Base-by-base conservation (phyloP, 2,888 invertebrate species). In the Diaprepes abbreviatus region DNA sequence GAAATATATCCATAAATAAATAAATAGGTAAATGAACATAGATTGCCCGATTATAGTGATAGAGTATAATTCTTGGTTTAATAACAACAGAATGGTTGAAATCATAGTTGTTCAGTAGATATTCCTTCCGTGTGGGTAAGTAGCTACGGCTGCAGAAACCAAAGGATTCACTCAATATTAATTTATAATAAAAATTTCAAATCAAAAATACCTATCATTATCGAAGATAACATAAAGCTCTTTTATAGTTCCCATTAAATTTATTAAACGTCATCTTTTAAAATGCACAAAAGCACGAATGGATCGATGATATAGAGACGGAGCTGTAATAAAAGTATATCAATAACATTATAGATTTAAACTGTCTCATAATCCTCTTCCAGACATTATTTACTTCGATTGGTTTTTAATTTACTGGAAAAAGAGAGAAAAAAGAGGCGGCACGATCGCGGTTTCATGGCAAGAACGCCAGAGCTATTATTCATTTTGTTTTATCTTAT, bases 401-500 rank as follows among this genome's bases (percentile, higher is more conserved):
- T 17, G 40, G 17, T 19, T 43, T 43, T 19, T 43, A 43, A 43
- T 43, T 10, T 19, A 43, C 17, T 19, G 10, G 10, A 17, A 43
- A 19, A 43, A 19, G 19, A 14, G 19, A 3, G 10, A 14, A 43
- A 9, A 10, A 43, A 43, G 31, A 12, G 28, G 28, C n/a, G 28
- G 3, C 16, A 14, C 7, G 43, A 14, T 43, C 31, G 28, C 50
- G 28, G 50, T 28, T 31, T n/a, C 12, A 7, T 16, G 12, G 52
- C 33, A 17, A 19, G 9, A 43, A 35, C 55, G 74, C 73, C 66
- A 71, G 67, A 60, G 71, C 68, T 74, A 75, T 77, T 74, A 75
- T 73, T 77, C 76, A 76, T 75, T 76, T 71, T 73, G 73, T 77
- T 74, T 76, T 74, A 73, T 72, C 74, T 77, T 75, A 77, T 77